Evolutionary conservation across 2,797 vertebrate species (phyloP).

Genomic region (Sebastiscus albofasciatus): DNA sequence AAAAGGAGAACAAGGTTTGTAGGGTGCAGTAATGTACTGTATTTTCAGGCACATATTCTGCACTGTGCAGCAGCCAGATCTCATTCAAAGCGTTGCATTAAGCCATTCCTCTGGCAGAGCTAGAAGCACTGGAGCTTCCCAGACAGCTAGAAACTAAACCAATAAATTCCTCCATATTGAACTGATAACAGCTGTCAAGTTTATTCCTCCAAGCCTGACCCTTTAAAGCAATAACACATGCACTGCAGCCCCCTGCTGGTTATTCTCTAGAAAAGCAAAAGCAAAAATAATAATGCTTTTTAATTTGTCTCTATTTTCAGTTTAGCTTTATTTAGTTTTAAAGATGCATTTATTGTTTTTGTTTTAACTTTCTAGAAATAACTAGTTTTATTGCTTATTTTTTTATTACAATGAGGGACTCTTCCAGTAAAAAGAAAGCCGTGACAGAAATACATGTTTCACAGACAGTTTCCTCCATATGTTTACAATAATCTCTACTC

Average conservation of each 20-base stretch:
- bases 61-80: constrained; percentile 34
- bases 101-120: constrained; percentile 50
- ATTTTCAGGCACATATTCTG: constrained; percentile 35
- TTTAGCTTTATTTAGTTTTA: background rate
- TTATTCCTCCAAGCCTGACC: background rate
- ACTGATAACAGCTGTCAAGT: constrained; percentile 8
- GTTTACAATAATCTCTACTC: background rate
- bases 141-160: constrained; percentile 12
- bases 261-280: background rate
- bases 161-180: constrained; percentile 32
- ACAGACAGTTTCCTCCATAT: background rate
- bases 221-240: background rate
- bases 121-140: constrained; percentile 13
- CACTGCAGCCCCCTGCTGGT: constrained; percentile 65
- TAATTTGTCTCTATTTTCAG: background rate
- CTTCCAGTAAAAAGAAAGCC: background rate
- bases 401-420: background rate
- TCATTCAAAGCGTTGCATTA: constrained; percentile 49
- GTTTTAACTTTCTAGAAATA: background rate
- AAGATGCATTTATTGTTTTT: background rate
- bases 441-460: background rate
- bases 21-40: constrained; percentile 30
- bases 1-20: constrained; percentile 1
- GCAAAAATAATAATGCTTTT: background rate
- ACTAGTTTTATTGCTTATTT: background rate